Percentiles rank a stretch among this genome's conserved stretches.
Conservation (phyloP, 2,888 invertebrate species). For the Chymomyza caudatula region DNA sequence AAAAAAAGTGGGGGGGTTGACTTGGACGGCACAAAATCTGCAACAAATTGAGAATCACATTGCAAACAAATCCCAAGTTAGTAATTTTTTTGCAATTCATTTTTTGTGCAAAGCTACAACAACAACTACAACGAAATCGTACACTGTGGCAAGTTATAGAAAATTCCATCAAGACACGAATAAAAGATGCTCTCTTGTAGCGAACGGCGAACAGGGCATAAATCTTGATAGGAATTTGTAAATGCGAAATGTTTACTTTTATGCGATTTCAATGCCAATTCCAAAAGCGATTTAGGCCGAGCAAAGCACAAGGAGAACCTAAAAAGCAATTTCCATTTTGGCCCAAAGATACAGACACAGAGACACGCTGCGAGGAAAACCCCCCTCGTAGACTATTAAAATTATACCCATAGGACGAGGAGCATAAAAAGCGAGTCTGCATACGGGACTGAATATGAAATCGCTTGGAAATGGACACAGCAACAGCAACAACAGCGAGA, state of each 20-base stretch:
- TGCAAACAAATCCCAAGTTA: slow-evolving; percentile 54
- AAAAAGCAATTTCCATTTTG: slow-evolving; percentile 67
- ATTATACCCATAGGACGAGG: slow-evolving; percentile 75
- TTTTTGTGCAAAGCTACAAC: slow-evolving; percentile 26
- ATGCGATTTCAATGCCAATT: slow-evolving; percentile 63
- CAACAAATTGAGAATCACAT: neutral
- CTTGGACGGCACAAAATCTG: neutral
- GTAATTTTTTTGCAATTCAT: slow-evolving; percentile 53
- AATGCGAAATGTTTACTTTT: slow-evolving; percentile 71
- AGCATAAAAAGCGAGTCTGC: slow-evolving; percentile 17
- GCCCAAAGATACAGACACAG: slow-evolving; percentile 5
- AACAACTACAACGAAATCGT: neutral
- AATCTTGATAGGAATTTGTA: slow-evolving; percentile 62
- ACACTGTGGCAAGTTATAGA: neutral
- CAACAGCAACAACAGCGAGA: slow-evolving; percentile 21
- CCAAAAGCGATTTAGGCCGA: neutral
- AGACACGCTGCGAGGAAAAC: slow-evolving; percentile 42
- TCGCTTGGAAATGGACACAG: slow-evolving; percentile 44
- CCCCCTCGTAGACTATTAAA: slow-evolving; percentile 74
- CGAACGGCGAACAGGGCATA: slow-evolving; percentile 26
- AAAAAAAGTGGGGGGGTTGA: too few relatives aligned
- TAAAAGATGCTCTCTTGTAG: neutral
- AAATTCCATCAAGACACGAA: neutral
- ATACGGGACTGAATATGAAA: slow-evolving; percentile 64
- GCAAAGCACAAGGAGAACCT: neutral